Evolutionary conservation across 2,888 invertebrate genomes (phyloP).

Genomic region (Drosophila mulleri): DNA sequence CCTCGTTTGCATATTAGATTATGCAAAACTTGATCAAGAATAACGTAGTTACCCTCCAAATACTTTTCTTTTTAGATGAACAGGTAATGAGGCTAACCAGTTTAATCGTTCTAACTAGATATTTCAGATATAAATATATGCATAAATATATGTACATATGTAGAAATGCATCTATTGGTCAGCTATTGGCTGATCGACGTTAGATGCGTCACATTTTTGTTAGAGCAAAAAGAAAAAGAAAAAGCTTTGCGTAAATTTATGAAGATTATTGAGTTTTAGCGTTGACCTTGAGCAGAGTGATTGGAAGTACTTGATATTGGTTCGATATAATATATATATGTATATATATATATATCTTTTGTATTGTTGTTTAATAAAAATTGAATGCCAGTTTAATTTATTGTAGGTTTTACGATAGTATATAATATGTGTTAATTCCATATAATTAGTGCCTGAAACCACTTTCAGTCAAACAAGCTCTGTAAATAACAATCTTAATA

Average conservation of each 20-base stretch:
- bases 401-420: constrained; percentile 11
- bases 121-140: neutral
- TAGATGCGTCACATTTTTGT: constrained; percentile 36
- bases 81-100: constrained; percentile 25
- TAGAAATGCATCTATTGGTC: neutral
- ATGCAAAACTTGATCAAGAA: constrained; percentile 5
- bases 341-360: constrained; percentile 36
- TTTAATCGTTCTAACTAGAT: constrained; percentile 47
- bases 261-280: constrained; percentile 47
- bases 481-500: constrained; percentile 6
- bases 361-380: constrained; percentile 6
- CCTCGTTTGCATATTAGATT: neutral
- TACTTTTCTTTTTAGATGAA: neutral
- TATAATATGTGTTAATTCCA: neutral
- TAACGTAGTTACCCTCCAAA: constrained; percentile 31
- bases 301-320: constrained; percentile 35
- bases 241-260: constrained; percentile 37
- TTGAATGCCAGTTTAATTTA: constrained; percentile 14
- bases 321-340: neutral
- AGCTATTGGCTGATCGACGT: constrained; percentile 29
- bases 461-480: neutral
- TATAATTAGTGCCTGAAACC: neutral
- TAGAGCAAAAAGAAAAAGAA: neutral
- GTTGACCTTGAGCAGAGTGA: constrained; percentile 71
- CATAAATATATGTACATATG: neutral